phyloP scores from a whole-genome alignment of 2,888 invertebrate species.

The Microctonus hyperodae region DNA sequence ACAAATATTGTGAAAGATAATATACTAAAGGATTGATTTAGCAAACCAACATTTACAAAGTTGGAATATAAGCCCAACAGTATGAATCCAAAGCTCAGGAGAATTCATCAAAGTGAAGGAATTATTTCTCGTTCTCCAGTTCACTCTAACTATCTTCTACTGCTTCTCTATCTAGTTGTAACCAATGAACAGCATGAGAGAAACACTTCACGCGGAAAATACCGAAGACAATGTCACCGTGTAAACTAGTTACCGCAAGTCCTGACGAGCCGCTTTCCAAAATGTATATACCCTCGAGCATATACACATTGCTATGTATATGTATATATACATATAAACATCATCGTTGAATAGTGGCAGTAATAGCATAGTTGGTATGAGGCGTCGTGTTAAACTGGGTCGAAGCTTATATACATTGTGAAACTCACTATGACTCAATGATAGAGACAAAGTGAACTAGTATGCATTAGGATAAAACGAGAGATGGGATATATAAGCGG shows the following conservation, averaged over 20 bases:
- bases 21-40: background rate
- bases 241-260: conserved; percentile 32
- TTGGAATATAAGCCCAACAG: conserved; percentile 6
- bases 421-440: conserved; percentile 11
- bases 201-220: conserved; percentile 15
- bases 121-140: background rate
- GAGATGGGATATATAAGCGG: too few relatives aligned
- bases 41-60: background rate
- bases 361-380: background rate
- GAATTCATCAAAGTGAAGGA: background rate
- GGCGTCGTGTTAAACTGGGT: conserved; percentile 35
- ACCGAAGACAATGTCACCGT: conserved; percentile 26
- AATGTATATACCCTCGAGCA: conserved; percentile 31
- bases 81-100: background rate
- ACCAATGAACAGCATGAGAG: background rate
- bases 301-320: conserved; percentile 24
- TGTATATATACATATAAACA: conserved; percentile 2
- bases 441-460: background rate
- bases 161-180: background rate
- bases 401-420: conserved; percentile 35
- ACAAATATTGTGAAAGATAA: background rate
- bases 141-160: background rate
- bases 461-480: background rate
- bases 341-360: conserved; percentile 4
- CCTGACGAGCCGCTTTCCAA: conserved; percentile 35